phyloP scores from a whole-genome alignment of 2,113 vertebrate genomes.

The Tachuris rubrigastra region DNA sequence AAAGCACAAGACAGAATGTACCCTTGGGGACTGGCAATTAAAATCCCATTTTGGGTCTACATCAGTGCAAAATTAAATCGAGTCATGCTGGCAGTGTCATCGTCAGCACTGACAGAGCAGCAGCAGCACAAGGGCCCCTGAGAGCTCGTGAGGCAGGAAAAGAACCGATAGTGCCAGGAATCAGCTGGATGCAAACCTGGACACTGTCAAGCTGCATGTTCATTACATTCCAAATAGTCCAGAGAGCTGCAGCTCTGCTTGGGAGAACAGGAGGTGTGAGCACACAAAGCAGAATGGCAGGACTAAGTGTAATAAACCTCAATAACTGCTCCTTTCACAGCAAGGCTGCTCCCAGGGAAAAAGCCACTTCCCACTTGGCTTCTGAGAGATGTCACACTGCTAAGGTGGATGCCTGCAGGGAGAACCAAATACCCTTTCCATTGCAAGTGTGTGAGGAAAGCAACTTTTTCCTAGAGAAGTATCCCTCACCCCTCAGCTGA shows the following conservation, averaged over 20 bases:
- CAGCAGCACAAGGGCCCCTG: not conserved
- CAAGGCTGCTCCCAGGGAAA: not conserved
- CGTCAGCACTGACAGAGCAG: not conserved
- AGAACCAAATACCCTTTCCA: not conserved
- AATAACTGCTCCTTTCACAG: not conserved
- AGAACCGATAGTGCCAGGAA: not conserved
- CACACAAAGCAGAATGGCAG: not conserved
- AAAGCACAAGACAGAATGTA: not conserved
- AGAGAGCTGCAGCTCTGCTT: not conserved
- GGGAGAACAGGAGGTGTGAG: accelerated
- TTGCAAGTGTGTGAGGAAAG: not conserved
- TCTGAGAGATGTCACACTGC: not conserved
- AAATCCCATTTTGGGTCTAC: not conserved
- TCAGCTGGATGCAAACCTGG: not conserved
- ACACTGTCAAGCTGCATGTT: not conserved
- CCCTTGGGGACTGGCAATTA: not conserved
- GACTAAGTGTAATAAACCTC: not conserved
- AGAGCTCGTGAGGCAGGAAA: not conserved
- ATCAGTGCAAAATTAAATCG: not conserved
- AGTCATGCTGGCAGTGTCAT: not conserved
- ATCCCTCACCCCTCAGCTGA: not conserved
- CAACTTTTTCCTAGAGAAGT: not conserved
- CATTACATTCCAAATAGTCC: not conserved
- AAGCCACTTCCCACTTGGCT: not conserved
- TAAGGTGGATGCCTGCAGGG: not conserved